Evolutionary conservation across 1,140 invertebrate species (phyloP).

Genomic region (Sinonovacula constricta): DNA sequence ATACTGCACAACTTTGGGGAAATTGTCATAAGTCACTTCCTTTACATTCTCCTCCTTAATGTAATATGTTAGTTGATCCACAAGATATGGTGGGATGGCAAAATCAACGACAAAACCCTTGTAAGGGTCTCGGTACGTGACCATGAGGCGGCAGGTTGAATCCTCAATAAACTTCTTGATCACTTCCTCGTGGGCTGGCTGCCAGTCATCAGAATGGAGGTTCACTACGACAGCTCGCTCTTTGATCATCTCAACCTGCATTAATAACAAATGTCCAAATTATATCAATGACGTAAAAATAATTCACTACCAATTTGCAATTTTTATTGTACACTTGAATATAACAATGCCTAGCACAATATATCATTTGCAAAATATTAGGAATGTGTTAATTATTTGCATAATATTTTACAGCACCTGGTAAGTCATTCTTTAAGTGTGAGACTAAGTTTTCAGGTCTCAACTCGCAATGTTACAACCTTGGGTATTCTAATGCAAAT

Average conservation of each 20-base stretch:
- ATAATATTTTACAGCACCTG: no score
- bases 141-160: slow-evolving; percentile 63
- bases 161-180: slow-evolving; percentile 71
- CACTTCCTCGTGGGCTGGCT: slow-evolving; percentile 64
- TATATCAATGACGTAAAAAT: no score
- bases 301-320: no score
- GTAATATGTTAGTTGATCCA: slow-evolving; percentile 76
- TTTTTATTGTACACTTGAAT: no score
- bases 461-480: no score
- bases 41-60: slow-evolving; percentile 70
- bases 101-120: slow-evolving; percentile 69
- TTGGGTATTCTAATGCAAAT: no score
- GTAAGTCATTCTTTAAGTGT: no score
- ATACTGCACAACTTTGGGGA: slow-evolving; percentile 75
- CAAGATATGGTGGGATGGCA: slow-evolving; percentile 66
- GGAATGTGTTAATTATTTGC: no score
- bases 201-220: slow-evolving; percentile 70
- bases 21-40: slow-evolving; percentile 71
- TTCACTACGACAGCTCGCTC: slow-evolving; percentile 68
- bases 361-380: no score
- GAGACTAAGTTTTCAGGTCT: no score
- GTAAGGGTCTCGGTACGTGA: slow-evolving; percentile 71
- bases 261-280: no score
- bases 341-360: no score
- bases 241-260: slow-evolving; percentile 71